A percentile compares a stretch with the other conserved stretches of the same genome.
Conservation (phyloP, 1,140 invertebrate genomes). For the Xylocopa sonorina region DNA sequence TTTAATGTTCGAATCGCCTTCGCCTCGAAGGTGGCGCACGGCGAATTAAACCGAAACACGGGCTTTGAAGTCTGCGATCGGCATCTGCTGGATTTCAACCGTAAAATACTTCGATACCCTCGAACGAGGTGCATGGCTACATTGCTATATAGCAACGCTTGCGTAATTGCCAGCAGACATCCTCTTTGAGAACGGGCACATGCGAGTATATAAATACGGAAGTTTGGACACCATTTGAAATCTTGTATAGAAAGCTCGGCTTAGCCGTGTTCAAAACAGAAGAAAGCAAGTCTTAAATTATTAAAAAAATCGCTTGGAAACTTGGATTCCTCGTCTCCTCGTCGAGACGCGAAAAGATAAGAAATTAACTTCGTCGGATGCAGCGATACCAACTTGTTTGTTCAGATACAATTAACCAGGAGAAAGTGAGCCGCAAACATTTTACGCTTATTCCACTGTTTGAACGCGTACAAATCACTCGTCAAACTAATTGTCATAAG, state of each 20-base stretch:
- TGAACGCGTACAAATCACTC: conserved; percentile 27
- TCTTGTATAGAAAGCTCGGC: not conserved
- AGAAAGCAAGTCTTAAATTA: not conserved
- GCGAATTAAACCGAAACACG: not conserved
- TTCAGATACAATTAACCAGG: not conserved
- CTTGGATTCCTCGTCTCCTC: too few relatives aligned
- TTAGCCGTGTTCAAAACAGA: not conserved
- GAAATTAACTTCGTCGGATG: too few relatives aligned
- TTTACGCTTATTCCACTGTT: not conserved
- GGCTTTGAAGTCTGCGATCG: conserved; percentile 48
- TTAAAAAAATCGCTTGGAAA: too few relatives aligned
- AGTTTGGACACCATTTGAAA: not conserved
- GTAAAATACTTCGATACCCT: conserved; percentile 33
- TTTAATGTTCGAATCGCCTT: conserved; percentile 27
- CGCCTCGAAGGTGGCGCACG: not conserved
- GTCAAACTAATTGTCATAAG: conserved; percentile 36
- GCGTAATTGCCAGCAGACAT: conserved; percentile 52
- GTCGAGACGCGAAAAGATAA: not conserved
- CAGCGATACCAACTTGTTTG: not conserved
- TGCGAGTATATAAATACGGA: not conserved
- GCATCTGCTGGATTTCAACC: conserved; percentile 57
- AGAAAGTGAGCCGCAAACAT: not conserved
- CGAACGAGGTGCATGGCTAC: conserved; percentile 9
- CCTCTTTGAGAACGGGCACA: not conserved
- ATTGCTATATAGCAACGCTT: conserved; percentile 46